These are phyloP conservation scores for Chaetops frenatus DNA, from an alignment of 2,113 vertebrate genomes.

Conservation along the genomic window DNA sequence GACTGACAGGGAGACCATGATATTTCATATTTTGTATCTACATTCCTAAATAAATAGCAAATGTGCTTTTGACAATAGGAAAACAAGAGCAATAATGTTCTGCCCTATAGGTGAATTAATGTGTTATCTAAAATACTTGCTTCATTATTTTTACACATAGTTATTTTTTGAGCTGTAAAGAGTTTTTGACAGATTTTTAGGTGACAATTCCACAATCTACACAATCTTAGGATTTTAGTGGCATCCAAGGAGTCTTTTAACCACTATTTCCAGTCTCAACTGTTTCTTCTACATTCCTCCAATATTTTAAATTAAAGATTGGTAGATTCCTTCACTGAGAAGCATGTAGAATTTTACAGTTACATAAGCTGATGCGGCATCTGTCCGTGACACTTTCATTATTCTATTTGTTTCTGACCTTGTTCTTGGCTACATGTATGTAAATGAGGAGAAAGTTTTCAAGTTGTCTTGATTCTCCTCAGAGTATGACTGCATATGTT, in stretches of 20 bases:
- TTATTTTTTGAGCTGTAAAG: not conserved
- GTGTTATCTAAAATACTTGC: not conserved
- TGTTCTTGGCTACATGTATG: not conserved
- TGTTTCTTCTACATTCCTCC: not conserved
- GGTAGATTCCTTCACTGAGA: not conserved
- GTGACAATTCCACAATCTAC: not conserved
- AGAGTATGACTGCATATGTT: not conserved
- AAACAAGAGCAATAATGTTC: not conserved
- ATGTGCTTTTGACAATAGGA: not conserved
- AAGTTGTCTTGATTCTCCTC: not conserved
- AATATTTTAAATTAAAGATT: conserved; percentile 11
- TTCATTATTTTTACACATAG: not conserved
- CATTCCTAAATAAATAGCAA: not conserved
- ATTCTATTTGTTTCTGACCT: not conserved
- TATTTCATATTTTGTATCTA: not conserved
- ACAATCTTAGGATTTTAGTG: not conserved
- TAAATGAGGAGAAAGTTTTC: not conserved
- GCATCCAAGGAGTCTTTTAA: not conserved
- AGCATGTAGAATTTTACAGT: conserved; percentile 5
- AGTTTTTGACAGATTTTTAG: not conserved
- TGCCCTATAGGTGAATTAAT: not conserved
- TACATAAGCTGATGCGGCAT: not conserved
- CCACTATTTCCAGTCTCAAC: not conserved
- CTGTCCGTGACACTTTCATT: not conserved
- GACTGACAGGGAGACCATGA: not conserved